Base-by-base conservation (phyloP, 2,888 invertebrate genomes). In the Hemithea aestivaria region DNA sequence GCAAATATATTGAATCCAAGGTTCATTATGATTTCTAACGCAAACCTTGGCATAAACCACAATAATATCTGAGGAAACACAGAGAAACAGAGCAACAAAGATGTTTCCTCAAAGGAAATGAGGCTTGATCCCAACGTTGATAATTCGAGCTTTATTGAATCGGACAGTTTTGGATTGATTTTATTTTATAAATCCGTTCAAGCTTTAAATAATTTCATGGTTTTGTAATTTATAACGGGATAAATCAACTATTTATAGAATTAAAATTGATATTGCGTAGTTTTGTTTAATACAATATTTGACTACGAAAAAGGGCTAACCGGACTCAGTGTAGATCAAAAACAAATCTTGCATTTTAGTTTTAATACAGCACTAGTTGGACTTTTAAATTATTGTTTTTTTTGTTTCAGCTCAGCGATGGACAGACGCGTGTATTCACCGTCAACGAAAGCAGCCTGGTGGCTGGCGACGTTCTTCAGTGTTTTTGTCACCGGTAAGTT, bases 401-500 rank as follows among this genome's bases (percentile, higher is more conserved):
- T 51, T 78, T 74, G 67, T 82, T 83, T 45, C 83, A 87, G 85
- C 66, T 47, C 50, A 51, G 62, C 63, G 51, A 73, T 73, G 66
- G 60, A 61, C 62, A 60, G 68, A 73, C 84, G 80, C 78, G 83
- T 87, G 82, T 76, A 71, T 72, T 73, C 85, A 42, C 73, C 77
- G 50, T 73, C 83, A 52, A 83, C 74, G 35, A 83, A 74, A 57
- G 73, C 76, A 51, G 87, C 82, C 80, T 85, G 84, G 76, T 85
- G 87, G 85, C 85, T 87, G 66, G 84, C 83, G 43, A 83, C 77
- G 35, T 81, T 87, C 55, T 71, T 85, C 47, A 81, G 82, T 58
- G 87, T 85, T 35, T 79, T 87, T 48, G 85, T 85, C 20, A 85
- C 84, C 67, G 85, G 87, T 87, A 58, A 23, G 41, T 41, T 36